A percentile compares a stretch with the other conserved stretches of the same genome.
These are phyloP conservation scores for Lagria hirta DNA, from an alignment of 2,888 invertebrate genomes.

Conservation along the genomic window DNA sequence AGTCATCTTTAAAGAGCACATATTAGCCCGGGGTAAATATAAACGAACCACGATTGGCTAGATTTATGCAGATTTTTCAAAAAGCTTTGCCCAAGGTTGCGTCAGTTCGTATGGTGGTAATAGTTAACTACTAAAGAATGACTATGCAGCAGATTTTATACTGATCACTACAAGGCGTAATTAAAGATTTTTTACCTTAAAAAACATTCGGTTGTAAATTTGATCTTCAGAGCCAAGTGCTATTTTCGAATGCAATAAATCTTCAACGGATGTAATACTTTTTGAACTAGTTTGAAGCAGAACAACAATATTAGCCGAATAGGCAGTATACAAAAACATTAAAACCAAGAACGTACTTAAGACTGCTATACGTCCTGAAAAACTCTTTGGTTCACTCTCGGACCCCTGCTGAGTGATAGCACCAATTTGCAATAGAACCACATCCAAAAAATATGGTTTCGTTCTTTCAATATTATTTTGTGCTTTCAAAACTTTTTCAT, in stretches of 20 bases:
- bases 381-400: slow-evolving; percentile 48
- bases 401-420: slow-evolving; percentile 55
- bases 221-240: slow-evolving; percentile 63
- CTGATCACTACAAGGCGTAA: slow-evolving; percentile 1
- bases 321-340: slow-evolving; percentile 64
- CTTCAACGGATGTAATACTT: slow-evolving; percentile 57
- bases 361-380: slow-evolving; percentile 51
- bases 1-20: too few species aligned
- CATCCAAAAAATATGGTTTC: slow-evolving; percentile 6
- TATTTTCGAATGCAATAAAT: slow-evolving; percentile 60
- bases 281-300: slow-evolving; percentile 62
- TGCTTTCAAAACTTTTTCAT: neutral
- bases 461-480: slow-evolving; percentile 4
- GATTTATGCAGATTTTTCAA: too few species aligned
- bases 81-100: too few species aligned
- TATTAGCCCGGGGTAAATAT: too few species aligned
- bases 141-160: too few species aligned
- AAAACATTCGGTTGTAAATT: slow-evolving; percentile 57
- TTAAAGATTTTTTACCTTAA: slow-evolving; percentile 56
- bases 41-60: too few species aligned
- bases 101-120: too few species aligned
- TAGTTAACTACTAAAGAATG: too few species aligned
- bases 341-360: slow-evolving; percentile 43
- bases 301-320: slow-evolving; percentile 67
- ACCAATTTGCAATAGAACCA: slow-evolving; percentile 49